phyloP scores from a whole-genome alignment of 2,888 invertebrate species.

The Ophraella communa region DNA sequence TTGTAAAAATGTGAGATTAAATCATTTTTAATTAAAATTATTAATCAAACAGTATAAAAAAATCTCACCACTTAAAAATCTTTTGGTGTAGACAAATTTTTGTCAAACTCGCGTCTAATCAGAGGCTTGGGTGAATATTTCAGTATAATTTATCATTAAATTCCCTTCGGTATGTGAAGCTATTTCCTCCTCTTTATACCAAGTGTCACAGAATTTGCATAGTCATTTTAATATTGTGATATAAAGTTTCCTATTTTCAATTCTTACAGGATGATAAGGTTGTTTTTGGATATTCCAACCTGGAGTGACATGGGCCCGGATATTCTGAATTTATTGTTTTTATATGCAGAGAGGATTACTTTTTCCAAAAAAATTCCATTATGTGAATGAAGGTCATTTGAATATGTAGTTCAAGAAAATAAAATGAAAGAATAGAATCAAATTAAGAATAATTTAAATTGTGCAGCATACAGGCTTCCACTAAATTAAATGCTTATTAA shows the following conservation, averaged over 20 bases:
- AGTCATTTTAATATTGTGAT: slow-evolving; percentile 39
- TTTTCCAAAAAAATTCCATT: slow-evolving; percentile 22
- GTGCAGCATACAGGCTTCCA: background rate
- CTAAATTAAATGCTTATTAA: background rate
- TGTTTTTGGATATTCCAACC: slow-evolving; percentile 18
- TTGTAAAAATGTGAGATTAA: no score
- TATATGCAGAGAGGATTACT: slow-evolving; percentile 21
- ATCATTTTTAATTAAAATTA: background rate
- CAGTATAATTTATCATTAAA: slow-evolving; percentile 24
- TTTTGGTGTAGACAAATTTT: slow-evolving; percentile 2
- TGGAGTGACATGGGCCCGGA: slow-evolving; percentile 23
- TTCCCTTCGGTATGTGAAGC: slow-evolving; percentile 25
- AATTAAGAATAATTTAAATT: slow-evolving; percentile 6
- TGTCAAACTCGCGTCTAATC: slow-evolving; percentile 16
- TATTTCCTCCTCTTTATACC: slow-evolving; percentile 37
- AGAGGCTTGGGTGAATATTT: slow-evolving; percentile 14
- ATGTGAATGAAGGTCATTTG: slow-evolving; percentile 19
- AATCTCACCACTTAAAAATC: background rate
- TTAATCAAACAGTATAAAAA: background rate
- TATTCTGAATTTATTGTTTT: slow-evolving; percentile 28
- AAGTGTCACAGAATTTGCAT: slow-evolving; percentile 39
- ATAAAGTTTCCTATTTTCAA: slow-evolving; percentile 37
- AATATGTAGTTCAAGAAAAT: slow-evolving; percentile 11
- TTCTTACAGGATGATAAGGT: slow-evolving; percentile 32
- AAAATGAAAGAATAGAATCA: slow-evolving; percentile 8